Evolutionary conservation across 2,888 invertebrate genomes (phyloP).

Genomic region (Dorcus hopei): DNA sequence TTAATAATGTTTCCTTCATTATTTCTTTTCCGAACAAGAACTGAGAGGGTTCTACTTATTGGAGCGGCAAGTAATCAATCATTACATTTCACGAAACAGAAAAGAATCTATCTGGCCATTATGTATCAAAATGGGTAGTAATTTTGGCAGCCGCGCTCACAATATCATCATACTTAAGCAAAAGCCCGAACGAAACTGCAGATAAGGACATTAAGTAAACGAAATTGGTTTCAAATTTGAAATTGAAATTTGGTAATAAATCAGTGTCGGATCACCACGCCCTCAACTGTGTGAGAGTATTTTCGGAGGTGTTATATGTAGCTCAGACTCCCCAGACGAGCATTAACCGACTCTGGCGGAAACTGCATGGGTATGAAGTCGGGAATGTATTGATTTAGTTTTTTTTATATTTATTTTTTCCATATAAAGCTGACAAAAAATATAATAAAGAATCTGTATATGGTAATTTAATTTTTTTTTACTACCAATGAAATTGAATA

Average conservation of each 20-base stretch:
- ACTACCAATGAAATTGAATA: too few relatives aligned
- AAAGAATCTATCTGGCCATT: too few relatives aligned
- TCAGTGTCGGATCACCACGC: slow-evolving; percentile 35
- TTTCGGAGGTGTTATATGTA: slow-evolving; percentile 30
- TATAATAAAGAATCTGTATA: too few relatives aligned
- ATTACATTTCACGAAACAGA: too few relatives aligned
- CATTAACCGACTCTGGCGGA: slow-evolving; percentile 20
- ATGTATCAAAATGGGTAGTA: too few relatives aligned
- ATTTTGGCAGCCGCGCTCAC: too few relatives aligned
- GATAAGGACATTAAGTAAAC: slow-evolving; percentile 21
- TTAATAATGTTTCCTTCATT: too few relatives aligned
- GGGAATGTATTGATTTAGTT: slow-evolving; percentile 20
- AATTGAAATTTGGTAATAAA: slow-evolving; percentile 40
- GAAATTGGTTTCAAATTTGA: slow-evolving; percentile 32
- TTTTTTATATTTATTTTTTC: slow-evolving; percentile 17
- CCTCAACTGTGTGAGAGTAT: slow-evolving; percentile 34
- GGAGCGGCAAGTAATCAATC: too few relatives aligned
- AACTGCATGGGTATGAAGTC: slow-evolving; percentile 16
- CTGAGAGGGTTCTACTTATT: too few relatives aligned
- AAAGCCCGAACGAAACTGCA: neutral
- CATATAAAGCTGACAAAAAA: neutral
- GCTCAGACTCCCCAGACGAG: slow-evolving; percentile 24
- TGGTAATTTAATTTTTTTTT: too few relatives aligned
- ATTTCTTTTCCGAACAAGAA: too few relatives aligned
- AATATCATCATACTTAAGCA: too few relatives aligned